Evolutionary conservation across 64 coral and sea anemone species (phyloP).

Genomic region (Montipora foliosa): DNA sequence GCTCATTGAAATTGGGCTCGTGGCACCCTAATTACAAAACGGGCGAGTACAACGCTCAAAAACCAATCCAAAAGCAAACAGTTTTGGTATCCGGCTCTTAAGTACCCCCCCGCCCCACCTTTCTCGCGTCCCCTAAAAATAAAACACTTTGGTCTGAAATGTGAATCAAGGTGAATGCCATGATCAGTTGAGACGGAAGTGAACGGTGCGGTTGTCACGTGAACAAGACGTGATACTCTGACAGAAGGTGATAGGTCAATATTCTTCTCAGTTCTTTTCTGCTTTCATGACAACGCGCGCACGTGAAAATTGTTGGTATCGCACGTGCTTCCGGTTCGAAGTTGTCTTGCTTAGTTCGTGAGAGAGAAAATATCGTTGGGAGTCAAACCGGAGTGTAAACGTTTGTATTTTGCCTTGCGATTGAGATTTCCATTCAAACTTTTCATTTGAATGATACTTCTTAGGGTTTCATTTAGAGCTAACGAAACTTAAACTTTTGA

Average conservation of each 20-base stretch:
- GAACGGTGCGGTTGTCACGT: background rate
- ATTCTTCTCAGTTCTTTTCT: background rate
- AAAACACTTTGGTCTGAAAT: no score
- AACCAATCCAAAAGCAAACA: no score
- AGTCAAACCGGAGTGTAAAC: background rate
- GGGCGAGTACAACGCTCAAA: no score
- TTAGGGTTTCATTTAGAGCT: no score
- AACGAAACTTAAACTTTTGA: no score
- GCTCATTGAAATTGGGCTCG: no score
- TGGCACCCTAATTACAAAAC: no score
- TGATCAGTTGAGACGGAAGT: background rate
- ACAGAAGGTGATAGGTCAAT: background rate
- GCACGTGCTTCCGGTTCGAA: constrained; percentile 23
- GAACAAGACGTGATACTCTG: background rate
- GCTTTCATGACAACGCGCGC: background rate
- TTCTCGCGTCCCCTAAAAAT: no score
- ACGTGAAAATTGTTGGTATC: background rate
- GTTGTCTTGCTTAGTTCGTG: background rate
- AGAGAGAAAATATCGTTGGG: background rate
- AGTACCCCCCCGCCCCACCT: no score
- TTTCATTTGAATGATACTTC: no score
- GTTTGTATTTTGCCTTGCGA: background rate
- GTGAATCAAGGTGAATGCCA: background rate
- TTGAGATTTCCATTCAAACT: no score
- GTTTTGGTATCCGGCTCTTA: no score